A percentile compares a stretch with the other conserved stretches of the same genome.
Evolutionary conservation across 2,797 vertebrate species (phyloP).

Genomic region (Heliangelus exortis): DNA sequence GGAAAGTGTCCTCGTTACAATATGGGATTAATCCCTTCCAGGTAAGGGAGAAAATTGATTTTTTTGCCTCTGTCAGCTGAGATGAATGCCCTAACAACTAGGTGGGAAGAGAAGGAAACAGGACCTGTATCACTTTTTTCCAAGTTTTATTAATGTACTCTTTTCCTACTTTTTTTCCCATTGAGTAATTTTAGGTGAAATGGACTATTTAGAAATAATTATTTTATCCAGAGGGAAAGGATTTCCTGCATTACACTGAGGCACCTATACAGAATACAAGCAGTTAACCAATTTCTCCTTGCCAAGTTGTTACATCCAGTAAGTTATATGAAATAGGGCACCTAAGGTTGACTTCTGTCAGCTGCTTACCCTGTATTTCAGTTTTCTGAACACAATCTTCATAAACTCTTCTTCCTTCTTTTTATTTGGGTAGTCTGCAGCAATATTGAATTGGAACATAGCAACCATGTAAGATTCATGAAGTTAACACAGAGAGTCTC

Average conservation of each 20-base stretch:
- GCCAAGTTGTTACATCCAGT: rapidly evolving
- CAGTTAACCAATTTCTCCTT: not conserved
- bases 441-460: not conserved
- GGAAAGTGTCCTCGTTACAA: not conserved
- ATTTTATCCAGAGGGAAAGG: not conserved
- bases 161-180: not conserved
- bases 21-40: conserved; percentile 6
- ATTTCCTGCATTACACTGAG: not conserved
- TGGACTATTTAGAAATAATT: not conserved
- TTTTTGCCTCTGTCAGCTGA: not conserved
- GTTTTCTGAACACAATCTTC: not conserved
- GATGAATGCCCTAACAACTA: not conserved
- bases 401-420: not conserved
- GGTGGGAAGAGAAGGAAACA: not conserved
- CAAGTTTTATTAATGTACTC: not conserved
- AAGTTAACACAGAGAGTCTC: not conserved
- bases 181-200: not conserved
- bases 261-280: not conserved
- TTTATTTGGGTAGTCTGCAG: not conserved
- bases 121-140: not conserved
- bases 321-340: not conserved
- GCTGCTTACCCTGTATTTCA: not conserved
- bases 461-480: not conserved
- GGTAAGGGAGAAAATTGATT: conserved; percentile 9
- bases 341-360: not conserved